These are phyloP conservation scores for Todus mexicanus DNA, from an alignment of 2,797 vertebrate genomes.

Conservation along the genomic window DNA sequence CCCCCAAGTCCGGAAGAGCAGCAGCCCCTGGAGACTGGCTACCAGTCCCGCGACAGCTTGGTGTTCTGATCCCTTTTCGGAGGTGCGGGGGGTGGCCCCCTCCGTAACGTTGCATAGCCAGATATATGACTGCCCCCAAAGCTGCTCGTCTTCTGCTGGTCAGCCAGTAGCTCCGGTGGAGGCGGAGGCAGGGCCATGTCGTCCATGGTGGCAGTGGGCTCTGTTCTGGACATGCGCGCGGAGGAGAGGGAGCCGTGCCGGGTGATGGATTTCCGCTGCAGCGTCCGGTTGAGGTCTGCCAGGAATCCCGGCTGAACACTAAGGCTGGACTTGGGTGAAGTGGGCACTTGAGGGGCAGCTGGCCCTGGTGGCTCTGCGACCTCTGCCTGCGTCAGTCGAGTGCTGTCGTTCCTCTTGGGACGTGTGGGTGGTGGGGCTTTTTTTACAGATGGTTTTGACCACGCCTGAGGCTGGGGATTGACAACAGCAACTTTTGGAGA, in stretches of 20 bases:
- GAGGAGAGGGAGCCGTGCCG: conserved; percentile 90
- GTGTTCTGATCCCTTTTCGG: conserved; percentile 94
- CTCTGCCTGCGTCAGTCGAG: conserved; percentile 80
- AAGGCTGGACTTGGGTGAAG: conserved; percentile 89
- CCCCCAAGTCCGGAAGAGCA: not conserved
- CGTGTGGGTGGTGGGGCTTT: conserved; percentile 87
- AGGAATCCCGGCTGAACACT: conserved; percentile 91
- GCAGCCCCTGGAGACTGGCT: not conserved
- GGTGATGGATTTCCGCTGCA: conserved; percentile 93
- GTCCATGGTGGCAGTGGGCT: conserved; percentile 89
- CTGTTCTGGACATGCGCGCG: conserved; percentile 73
- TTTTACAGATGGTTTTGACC: conserved; percentile 86
- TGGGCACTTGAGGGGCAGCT: conserved; percentile 81
- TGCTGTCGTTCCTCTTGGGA: conserved; percentile 84
- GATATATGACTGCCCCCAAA: conserved; percentile 89
- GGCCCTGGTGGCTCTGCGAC: conserved; percentile 65
- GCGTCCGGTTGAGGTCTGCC: conserved; percentile 92
- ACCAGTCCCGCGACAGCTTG: conserved; percentile 92
- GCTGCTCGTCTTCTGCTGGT: conserved; percentile 80
- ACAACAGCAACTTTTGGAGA: conserved; percentile 90
- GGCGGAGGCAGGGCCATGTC: conserved; percentile 93
- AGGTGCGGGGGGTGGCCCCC: conserved; percentile 90
- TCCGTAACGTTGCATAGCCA: conserved; percentile 94
- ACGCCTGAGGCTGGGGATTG: conserved; percentile 89
- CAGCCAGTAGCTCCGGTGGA: conserved; percentile 88